Evolutionary conservation across 1,140 invertebrate species (phyloP).

Genomic region (Diorhabda elongata): DNA sequence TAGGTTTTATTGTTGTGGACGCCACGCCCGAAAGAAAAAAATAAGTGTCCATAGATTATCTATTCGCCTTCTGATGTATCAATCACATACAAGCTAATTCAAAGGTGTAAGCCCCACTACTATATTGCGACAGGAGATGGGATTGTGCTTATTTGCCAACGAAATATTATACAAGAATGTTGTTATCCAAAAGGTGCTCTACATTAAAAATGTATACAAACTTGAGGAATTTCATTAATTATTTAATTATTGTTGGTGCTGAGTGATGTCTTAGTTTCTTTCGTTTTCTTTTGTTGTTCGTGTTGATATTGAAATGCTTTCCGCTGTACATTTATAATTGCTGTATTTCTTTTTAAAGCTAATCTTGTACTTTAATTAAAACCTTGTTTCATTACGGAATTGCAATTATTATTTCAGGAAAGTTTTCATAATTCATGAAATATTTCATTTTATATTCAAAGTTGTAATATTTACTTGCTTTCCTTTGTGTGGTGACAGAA

Average conservation of each 20-base stretch:
- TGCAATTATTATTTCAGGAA: conserved; percentile 9
- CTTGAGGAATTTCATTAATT: conserved; percentile 42
- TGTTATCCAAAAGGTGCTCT: conserved; percentile 26
- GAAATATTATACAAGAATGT: conserved; percentile 22
- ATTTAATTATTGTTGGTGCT: conserved; percentile 39
- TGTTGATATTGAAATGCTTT: conserved; percentile 22
- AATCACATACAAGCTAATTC: too few species aligned
- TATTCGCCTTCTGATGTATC: too few species aligned
- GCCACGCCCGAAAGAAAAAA: too few species aligned
- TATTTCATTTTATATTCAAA: background rate
- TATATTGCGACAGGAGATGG: conserved; percentile 5
- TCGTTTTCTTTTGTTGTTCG: conserved; percentile 16
- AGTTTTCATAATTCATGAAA: conserved; percentile 4
- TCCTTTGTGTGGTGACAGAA: too few species aligned
- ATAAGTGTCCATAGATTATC: too few species aligned
- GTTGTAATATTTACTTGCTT: too few species aligned
- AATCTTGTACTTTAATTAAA: conserved; percentile 20
- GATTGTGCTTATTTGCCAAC: conserved; percentile 34
- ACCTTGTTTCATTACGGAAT: conserved; percentile 15
- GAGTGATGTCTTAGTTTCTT: conserved; percentile 29
- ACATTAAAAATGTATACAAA: conserved; percentile 32
- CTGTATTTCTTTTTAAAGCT: conserved; percentile 16
- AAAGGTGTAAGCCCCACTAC: background rate
- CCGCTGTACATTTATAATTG: conserved; percentile 15
- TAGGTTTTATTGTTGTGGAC: too few species aligned